phyloP scores from a whole-genome alignment of 1,140 invertebrate species.

The Wiebesia pumilae region DNA sequence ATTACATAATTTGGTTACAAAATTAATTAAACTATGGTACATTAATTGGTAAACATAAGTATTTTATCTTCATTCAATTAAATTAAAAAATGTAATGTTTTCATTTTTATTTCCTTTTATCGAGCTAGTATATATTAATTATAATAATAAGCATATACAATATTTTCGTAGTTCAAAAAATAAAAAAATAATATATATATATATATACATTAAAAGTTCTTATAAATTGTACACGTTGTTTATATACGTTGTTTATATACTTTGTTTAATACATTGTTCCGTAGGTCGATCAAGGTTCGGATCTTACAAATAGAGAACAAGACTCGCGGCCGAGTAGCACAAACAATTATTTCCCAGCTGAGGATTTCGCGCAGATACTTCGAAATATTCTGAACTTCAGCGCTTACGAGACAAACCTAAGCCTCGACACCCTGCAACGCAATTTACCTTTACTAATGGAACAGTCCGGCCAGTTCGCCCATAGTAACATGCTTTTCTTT shows the following conservation, averaged over 20 bases:
- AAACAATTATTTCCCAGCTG: slow-evolving; percentile 40
- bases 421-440: slow-evolving; percentile 56
- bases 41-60: too few species aligned
- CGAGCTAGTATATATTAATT: too few species aligned
- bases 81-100: too few species aligned
- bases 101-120: too few species aligned
- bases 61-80: too few species aligned
- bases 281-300: slow-evolving; percentile 75
- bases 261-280: neutral
- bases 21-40: too few species aligned
- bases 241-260: too few species aligned
- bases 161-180: too few species aligned
- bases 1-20: too few species aligned
- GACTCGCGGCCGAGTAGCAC: slow-evolving; percentile 67
- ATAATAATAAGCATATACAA: too few species aligned
- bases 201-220: too few species aligned
- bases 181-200: slow-evolving; percentile 22
- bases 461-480: slow-evolving; percentile 47
- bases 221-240: slow-evolving; percentile 20
- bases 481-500: slow-evolving; percentile 53
- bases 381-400: slow-evolving; percentile 57
- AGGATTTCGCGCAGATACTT: slow-evolving; percentile 56
- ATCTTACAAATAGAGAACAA: slow-evolving; percentile 75
- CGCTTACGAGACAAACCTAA: slow-evolving; percentile 55
- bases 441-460: slow-evolving; percentile 53